These are phyloP conservation scores for Calameuta filiformis DNA, from an alignment of 2,888 invertebrate genomes.

Conservation along the genomic window DNA sequence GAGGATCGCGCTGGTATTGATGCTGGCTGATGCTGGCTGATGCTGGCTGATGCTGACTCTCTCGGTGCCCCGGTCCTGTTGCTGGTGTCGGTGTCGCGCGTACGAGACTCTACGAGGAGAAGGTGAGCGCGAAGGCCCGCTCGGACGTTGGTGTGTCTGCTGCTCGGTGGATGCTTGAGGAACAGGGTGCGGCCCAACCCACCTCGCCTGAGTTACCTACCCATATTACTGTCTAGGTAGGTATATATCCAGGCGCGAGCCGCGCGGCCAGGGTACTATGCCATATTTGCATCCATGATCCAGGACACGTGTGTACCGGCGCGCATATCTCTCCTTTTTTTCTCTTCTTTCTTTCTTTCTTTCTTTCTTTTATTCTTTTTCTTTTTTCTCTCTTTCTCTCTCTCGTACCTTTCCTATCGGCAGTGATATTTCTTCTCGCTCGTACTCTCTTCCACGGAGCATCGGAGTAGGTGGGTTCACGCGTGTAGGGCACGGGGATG, in stretches of 20 bases:
- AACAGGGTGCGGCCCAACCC: conserved; percentile 61
- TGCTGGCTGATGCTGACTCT: too few species aligned
- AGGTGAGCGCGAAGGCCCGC: conserved; percentile 55
- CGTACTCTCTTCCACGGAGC: background rate
- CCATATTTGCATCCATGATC: conserved; percentile 57
- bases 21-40: background rate
- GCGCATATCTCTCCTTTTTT: background rate
- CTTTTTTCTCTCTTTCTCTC: background rate
- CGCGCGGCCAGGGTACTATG: conserved; percentile 46
- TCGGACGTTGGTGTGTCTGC: conserved; percentile 8
- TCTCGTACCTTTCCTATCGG: background rate
- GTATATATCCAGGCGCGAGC: conserved; percentile 46
- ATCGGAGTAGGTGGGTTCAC: background rate
- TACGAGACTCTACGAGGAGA: conserved; percentile 62
- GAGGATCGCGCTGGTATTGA: background rate
- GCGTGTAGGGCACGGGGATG: background rate
- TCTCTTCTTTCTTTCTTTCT: too few species aligned
- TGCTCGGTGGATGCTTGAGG: conserved; percentile 55
- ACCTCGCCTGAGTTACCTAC: conserved; percentile 58
- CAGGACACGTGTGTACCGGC: conserved; percentile 42
- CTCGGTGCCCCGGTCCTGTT: background rate
- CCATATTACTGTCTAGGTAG: conserved; percentile 58
- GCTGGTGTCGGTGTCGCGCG: conserved; percentile 28
- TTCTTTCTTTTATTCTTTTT: background rate
- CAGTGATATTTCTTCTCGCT: background rate